Evolutionary conservation across 2,113 vertebrate genomes (phyloP), one percentile per base, ranked within the genome.

Genomic region (Nibea albiflora): DNA sequence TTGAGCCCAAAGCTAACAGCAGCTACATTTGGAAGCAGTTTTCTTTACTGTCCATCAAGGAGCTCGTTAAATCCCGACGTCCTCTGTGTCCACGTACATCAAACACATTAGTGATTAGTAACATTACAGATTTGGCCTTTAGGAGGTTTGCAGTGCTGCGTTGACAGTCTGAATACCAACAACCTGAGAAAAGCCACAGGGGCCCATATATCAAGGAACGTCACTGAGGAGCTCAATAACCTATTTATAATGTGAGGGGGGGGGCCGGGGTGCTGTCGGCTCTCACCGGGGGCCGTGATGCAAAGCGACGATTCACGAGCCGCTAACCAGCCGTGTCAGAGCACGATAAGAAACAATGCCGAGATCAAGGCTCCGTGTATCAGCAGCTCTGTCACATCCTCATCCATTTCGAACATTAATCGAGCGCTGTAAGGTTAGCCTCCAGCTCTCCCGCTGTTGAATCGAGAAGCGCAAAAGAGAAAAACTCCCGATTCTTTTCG

Each of bases 281-380:
- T 84, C 73, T 67, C 79, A 70, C 63, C 60, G 12, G 72, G 70
- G 62, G 28, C 16, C 66, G 56, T 17, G 6, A 72, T 63, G 65
- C 54, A 35, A 60, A 75, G 73, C 16, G 31, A 42, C 11, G 20
- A 77, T 31, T 65, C 53, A 46, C 52, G 15, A 68, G 78, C 78
- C 78, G 62, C 83, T 81, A 56, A 76, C 73, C 58, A 75, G 46
- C 58, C 28, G 3, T 31, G 61, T 53, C 72, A 54, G 20, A 76
- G 49, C 53, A 26, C 19, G 42, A 67, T 17, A 15, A 52, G 64
- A 75, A 73, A 89, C 74, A 47, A 77, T 16, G 60, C 31, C 17
- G 49, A 63, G 71, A 85, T 84, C 73, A 76, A 80, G 61, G 69
- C 62, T 73, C 28, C 61, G 35, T n/a, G 46, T 22, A 44, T 75